A percentile compares a stretch with the other conserved stretches of the same genome.
Conservation (phyloP, 2,888 invertebrate species). For the Limnephilus lunatus region DNA sequence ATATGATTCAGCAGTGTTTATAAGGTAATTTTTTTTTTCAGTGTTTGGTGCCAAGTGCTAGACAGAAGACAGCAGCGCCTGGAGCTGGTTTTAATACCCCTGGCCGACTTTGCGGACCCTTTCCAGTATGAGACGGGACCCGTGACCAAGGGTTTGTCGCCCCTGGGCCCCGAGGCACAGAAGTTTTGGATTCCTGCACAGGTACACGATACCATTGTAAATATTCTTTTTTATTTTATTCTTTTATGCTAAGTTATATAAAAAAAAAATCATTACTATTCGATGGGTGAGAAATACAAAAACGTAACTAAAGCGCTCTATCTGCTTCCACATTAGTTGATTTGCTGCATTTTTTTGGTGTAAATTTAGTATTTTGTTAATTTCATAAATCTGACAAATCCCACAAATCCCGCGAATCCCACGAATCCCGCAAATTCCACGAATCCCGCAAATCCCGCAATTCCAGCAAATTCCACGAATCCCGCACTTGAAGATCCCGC, state of each 20-base stretch:
- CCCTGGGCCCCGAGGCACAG: background rate
- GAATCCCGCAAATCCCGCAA: too few species aligned
- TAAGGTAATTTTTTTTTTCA: constrained; percentile 70
- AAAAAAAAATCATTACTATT: too few species aligned
- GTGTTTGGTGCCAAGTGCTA: constrained; percentile 94
- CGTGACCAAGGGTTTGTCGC: constrained; percentile 70
- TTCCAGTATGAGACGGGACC: constrained; percentile 73
- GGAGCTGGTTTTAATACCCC: constrained; percentile 89
- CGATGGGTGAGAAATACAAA: too few species aligned
- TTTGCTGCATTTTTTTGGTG: too few species aligned
- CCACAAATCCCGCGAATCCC: too few species aligned
- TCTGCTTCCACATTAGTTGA: too few species aligned
- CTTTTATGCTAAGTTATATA: background rate
- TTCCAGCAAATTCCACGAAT: too few species aligned
- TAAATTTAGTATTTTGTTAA: too few species aligned
- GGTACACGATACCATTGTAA: background rate
- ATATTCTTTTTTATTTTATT: background rate
- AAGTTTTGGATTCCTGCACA: constrained; percentile 40
- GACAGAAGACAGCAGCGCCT: constrained; percentile 91
- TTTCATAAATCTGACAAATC: too few species aligned
- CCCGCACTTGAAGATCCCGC: too few species aligned
- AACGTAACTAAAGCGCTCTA: too few species aligned
- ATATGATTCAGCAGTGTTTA: background rate
- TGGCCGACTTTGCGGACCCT: constrained; percentile 83
- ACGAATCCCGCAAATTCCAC: too few species aligned